Conservation (phyloP, 2,797 vertebrate genomes). For the Phylloscopus collybita region DNA sequence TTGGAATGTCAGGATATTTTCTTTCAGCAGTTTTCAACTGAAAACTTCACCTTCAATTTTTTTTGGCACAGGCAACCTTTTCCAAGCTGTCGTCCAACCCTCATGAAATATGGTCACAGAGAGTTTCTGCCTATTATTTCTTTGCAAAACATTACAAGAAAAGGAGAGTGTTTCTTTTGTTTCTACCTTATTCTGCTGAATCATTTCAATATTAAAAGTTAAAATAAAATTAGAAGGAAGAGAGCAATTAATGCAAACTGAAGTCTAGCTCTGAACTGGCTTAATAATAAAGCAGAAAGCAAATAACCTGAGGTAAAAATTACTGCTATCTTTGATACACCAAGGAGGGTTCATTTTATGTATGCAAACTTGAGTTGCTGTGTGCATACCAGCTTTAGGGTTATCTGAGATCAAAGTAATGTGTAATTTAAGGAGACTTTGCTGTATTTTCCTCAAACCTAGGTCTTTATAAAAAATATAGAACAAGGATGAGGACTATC, state of each 20-base stretch:
- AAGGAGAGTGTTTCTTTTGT: background rate
- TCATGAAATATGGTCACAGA: background rate
- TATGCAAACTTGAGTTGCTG: background rate
- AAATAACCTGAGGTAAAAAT: conserved; percentile 14
- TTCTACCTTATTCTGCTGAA: background rate
- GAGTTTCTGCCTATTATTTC: background rate
- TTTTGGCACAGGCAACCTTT: background rate
- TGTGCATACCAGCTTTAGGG: background rate
- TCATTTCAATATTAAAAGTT: background rate
- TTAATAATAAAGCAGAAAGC: background rate
- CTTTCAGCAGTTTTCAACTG: background rate
- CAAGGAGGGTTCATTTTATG: background rate
- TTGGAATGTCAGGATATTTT: conserved; percentile 6
- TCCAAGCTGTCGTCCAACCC: background rate
- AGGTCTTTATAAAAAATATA: background rate
- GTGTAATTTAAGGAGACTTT: background rate
- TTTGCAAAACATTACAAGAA: background rate
- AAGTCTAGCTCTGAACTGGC: background rate
- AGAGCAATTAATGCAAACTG: background rate
- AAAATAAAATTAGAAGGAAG: background rate
- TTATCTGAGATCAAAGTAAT: background rate
- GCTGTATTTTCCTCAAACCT: background rate
- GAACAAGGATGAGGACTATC: background rate
- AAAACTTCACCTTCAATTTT: background rate
- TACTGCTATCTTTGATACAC: background rate